These are phyloP conservation scores for Eilema griseolum DNA, from an alignment of 2,888 invertebrate species.

Conservation along the genomic window DNA sequence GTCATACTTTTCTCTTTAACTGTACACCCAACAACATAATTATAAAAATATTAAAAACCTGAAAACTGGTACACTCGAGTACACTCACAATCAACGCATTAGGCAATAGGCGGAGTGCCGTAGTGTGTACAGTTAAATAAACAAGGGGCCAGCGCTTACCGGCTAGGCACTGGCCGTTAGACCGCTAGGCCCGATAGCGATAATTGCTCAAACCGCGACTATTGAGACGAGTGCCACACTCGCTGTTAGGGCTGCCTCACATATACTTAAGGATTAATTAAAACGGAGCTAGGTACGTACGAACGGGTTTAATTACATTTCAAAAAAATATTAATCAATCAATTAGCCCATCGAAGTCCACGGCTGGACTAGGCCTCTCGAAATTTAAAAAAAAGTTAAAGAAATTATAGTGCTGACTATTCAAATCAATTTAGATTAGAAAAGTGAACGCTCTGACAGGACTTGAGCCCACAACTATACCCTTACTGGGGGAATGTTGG, in stretches of 20 bases:
- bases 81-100: slow-evolving; percentile 40
- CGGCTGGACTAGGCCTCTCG: no score
- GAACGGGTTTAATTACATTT: no score
- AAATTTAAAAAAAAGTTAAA: no score
- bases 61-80: slow-evolving; percentile 3
- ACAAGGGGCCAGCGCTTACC: slow-evolving; percentile 49
- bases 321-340: no score
- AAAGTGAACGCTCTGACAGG: no score
- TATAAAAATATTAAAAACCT: slow-evolving; percentile 3
- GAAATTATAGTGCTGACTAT: no score
- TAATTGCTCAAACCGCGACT: slow-evolving; percentile 66
- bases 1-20: background rate
- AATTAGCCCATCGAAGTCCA: no score
- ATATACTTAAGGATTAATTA: no score
- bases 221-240: slow-evolving; percentile 41
- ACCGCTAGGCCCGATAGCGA: slow-evolving; percentile 62
- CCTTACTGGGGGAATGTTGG: no score
- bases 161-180: slow-evolving; percentile 54
- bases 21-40: background rate
- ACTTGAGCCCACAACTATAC: no score
- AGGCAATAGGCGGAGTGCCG: slow-evolving; percentile 42
- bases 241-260: slow-evolving; percentile 38
- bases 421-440: no score
- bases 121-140: slow-evolving; percentile 64
- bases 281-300: no score